A percentile compares a stretch with the other conserved stretches of the same genome.
phyloP scores from a whole-genome alignment of 2,888 invertebrate genomes.

The Carcina quercana region DNA sequence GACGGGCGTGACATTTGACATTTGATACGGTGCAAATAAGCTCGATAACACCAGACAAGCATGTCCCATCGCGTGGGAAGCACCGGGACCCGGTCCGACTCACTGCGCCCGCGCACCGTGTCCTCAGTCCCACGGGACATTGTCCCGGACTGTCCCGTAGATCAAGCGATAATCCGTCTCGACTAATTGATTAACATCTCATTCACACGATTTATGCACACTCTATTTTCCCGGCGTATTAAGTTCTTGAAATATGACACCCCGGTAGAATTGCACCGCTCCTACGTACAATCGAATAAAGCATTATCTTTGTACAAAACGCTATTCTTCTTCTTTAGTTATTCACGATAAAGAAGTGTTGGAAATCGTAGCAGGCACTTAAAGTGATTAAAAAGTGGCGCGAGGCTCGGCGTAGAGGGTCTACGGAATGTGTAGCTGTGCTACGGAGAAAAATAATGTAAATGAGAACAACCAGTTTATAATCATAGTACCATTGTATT shows the following conservation, averaged over 20 bases:
- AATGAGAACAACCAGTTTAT: too few species aligned
- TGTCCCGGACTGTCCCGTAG: conserved; percentile 16
- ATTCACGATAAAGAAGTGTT: conserved; percentile 51
- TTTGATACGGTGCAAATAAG: conserved; percentile 44
- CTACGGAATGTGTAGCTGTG: conserved; percentile 26
- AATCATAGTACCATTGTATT: too few species aligned
- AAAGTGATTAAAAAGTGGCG: conserved; percentile 63
- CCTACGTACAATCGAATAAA: conserved; percentile 20
- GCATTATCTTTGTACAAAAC: conserved; percentile 31
- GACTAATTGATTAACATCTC: conserved; percentile 39
- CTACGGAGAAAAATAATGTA: conserved; percentile 25
- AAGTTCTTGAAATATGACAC: conserved; percentile 13
- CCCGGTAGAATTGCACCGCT: conserved; percentile 22
- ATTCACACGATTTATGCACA: conserved; percentile 22
- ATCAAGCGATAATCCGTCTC: conserved; percentile 29
- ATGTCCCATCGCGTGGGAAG: conserved; percentile 39
- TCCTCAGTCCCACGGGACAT: conserved; percentile 31
- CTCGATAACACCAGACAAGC: conserved; percentile 28
- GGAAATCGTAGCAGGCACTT: conserved; percentile 63
- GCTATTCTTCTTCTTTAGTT: conserved; percentile 48
- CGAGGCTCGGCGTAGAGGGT: conserved; percentile 25
- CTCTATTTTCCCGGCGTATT: neutral
- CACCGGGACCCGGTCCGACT: conserved; percentile 21
- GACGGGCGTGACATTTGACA: conserved; percentile 53
- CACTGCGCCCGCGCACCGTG: conserved; percentile 44